These are phyloP conservation scores for Chlorodrepanis virens DNA, from an alignment of 2,113 vertebrate genomes.

Conservation along the genomic window DNA sequence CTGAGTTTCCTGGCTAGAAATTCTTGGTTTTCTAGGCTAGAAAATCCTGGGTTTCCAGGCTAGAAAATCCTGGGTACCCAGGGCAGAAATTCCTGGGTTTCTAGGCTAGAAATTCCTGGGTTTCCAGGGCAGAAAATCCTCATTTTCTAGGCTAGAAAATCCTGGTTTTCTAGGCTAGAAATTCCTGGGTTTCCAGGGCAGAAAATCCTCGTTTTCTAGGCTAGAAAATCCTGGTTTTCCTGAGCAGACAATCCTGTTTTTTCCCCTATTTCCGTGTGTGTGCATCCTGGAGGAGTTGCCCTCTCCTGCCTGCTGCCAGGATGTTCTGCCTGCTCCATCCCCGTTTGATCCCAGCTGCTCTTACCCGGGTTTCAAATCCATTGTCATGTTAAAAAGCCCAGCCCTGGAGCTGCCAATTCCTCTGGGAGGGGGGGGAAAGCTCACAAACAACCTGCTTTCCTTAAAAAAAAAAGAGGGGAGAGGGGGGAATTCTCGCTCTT, in stretches of 20 bases:
- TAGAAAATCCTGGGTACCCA: no score
- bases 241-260: background rate
- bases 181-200: no score
- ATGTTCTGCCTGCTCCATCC: background rate
- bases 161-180: background rate
- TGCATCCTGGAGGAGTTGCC: background rate
- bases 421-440: background rate
- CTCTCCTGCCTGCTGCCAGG: background rate
- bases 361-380: background rate
- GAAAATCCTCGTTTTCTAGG: background rate
- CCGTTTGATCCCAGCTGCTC: background rate
- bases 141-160: background rate
- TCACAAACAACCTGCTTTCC: background rate
- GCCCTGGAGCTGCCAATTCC: background rate
- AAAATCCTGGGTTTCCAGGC: background rate
- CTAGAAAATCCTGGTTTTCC: background rate
- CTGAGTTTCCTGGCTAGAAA: no score
- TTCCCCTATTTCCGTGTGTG: accelerated
- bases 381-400: background rate
- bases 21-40: no score
- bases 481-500: background rate
- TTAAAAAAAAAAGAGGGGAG: background rate
- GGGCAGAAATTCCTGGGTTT: no score
- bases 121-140: background rate
- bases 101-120: no score